These are phyloP conservation scores for Schrankia costaestrigalis DNA, from an alignment of 2,888 invertebrate genomes.

Conservation along the genomic window DNA sequence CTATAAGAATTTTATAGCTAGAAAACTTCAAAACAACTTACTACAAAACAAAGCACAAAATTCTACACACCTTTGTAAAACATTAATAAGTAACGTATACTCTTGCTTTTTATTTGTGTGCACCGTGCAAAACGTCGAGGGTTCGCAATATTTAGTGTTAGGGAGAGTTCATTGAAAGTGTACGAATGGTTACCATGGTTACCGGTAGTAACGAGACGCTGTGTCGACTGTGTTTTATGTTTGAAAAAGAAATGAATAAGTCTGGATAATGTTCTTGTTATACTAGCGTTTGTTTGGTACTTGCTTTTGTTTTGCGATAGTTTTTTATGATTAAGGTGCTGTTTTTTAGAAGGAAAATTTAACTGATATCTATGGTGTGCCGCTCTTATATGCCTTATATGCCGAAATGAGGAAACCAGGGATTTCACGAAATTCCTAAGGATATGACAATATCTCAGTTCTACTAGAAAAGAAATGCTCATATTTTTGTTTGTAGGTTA, in stretches of 20 bases:
- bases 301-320: neutral
- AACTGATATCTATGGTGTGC: too few species aligned
- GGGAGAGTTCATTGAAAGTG: slow-evolving; percentile 31
- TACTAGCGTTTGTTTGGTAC: too few species aligned
- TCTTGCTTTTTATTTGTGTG: slow-evolving; percentile 33
- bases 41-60: neutral
- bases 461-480: too few species aligned
- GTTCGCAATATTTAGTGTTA: slow-evolving; percentile 46
- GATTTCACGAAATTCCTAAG: too few species aligned
- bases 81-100: slow-evolving; percentile 31
- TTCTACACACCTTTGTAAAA: slow-evolving; percentile 19
- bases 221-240: too few species aligned
- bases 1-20: neutral
- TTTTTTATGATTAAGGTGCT: too few species aligned
- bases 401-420: too few species aligned
- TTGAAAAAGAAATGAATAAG: too few species aligned
- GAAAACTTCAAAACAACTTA: neutral
- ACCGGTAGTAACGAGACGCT: neutral
- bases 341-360: slow-evolving; percentile 9
- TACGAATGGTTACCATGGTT: slow-evolving; percentile 45
- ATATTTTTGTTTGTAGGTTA: too few species aligned
- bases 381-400: too few species aligned
- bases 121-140: slow-evolving; percentile 26
- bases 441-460: too few species aligned
- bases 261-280: too few species aligned